These are phyloP conservation scores for Lithophane ornitopus DNA, from an alignment of 2,888 invertebrate genomes.

Conservation along the genomic window DNA sequence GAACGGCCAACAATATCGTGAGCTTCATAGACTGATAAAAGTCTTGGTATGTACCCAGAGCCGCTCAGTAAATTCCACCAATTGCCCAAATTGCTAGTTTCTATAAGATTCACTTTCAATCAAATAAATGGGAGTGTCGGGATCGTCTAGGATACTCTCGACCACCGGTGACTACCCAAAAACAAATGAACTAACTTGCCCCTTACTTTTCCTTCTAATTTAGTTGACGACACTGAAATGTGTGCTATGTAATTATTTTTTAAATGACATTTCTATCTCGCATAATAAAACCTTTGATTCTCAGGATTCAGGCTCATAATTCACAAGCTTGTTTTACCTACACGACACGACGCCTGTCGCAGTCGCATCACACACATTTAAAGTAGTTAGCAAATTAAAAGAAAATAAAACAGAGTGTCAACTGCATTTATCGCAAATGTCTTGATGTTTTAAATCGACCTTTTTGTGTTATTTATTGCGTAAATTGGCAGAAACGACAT, in stretches of 20 bases:
- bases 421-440: conserved; percentile 34
- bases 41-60: not conserved
- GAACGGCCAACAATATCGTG: not conserved
- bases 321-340: conserved; percentile 31
- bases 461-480: conserved; percentile 29
- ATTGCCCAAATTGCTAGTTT: not conserved
- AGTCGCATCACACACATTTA: conserved; percentile 27
- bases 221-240: no score
- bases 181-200: not conserved
- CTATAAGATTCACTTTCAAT: not conserved
- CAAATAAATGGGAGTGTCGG: not conserved
- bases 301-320: conserved; percentile 25
- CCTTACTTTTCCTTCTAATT: not conserved
- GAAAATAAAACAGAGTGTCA: conserved; percentile 34
- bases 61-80: no score
- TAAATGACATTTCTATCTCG: conserved; percentile 1
- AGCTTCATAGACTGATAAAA: no score
- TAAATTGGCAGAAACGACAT: conserved; percentile 37
- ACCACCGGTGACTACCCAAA: not conserved
- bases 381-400: conserved; percentile 42
- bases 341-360: conserved; percentile 12
- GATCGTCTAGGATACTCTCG: not conserved
- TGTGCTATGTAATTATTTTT: not conserved
- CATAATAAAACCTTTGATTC: not conserved
- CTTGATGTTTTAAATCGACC: conserved; percentile 24